These are phyloP conservation scores for Amiota minor DNA, from an alignment of 2,888 invertebrate genomes.

Conservation along the genomic window DNA sequence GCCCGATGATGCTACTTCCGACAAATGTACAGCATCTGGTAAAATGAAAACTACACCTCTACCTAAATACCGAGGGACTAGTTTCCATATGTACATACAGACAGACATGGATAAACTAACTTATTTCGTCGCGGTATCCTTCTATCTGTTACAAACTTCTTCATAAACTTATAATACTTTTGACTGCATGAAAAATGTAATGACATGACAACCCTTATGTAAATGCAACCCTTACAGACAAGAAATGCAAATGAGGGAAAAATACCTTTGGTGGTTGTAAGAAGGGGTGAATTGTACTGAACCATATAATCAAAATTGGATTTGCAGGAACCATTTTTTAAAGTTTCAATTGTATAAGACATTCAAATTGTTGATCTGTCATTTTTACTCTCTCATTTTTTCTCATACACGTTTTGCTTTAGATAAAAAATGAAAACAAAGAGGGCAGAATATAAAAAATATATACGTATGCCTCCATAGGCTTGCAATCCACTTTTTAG, in stretches of 20 bases:
- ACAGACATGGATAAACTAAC: too few species aligned
- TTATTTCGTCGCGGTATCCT: too few species aligned
- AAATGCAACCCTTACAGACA: neutral
- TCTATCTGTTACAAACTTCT: too few species aligned
- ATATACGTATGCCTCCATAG: neutral
- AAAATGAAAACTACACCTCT: too few species aligned
- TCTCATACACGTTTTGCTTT: neutral
- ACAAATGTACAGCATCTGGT: too few species aligned
- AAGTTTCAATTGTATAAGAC: neutral
- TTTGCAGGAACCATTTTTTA: neutral
- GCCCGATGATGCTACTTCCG: too few species aligned
- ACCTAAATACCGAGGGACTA: too few species aligned
- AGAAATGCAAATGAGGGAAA: constrained; percentile 4
- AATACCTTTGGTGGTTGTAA: neutral
- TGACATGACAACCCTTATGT: constrained; percentile 13
- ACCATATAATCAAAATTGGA: neutral
- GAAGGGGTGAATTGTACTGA: constrained; percentile 13
- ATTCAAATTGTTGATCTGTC: neutral
- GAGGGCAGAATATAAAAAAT: too few species aligned
- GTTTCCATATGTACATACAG: too few species aligned
- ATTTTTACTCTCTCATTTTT: neutral
- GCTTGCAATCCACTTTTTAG: neutral
- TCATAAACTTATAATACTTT: too few species aligned
- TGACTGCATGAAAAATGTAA: too few species aligned
- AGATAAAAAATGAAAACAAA: too few species aligned